Evolutionary conservation across 2,797 vertebrate species (phyloP), one percentile per base, ranked within the genome.

Genomic region (Crocodylus rhombifer): DNA sequence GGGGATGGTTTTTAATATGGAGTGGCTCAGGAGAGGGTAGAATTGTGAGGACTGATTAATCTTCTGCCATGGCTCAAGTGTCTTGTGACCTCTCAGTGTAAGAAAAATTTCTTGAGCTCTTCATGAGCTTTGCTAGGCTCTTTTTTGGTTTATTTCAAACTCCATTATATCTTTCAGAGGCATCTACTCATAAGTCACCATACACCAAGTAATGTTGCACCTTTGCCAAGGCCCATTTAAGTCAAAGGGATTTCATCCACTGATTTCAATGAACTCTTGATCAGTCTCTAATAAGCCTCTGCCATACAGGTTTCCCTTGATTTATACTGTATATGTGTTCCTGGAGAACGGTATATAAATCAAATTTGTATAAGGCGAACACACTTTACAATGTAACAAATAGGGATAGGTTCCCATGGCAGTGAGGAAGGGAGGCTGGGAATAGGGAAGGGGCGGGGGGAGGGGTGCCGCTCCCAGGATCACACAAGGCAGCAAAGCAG

Each of bases 161-260:
- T 18, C 62, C 21, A 67, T 0, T 6, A 21, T 3, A 65, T 4
- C 20, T 65, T 73, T 67, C 74, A 13, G 33, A 86, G 42, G 42
- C 42, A 42, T 42, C 42, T 42, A 42, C 5, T 42, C 42, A 10
- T 42, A 42, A 10, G 5, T 42, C 42, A 42, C 42, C 42, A 42
- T 42, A 42, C 89, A 63, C 76, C 36, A 91, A 87, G 84, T 78
- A 90, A 90, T 83, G 82, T 63, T 81, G 63, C 90, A 42, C 90
- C 82, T 2, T 12, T 86, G 65, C 57, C 63, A 61, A 0, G 10
- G 0, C 0, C 80, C 89, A 76, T 82, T 91, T 67, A 65, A 91
- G 13, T 64, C 90, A 87, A 57, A 0, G 13, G 74, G 13, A 93
- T 26, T 63, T 60, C 71, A 26, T 28, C 75, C 2, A 4, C 65